Evolutionary conservation across 1,140 invertebrate species (phyloP).

Genomic region (Cydia fagiglandana): DNA sequence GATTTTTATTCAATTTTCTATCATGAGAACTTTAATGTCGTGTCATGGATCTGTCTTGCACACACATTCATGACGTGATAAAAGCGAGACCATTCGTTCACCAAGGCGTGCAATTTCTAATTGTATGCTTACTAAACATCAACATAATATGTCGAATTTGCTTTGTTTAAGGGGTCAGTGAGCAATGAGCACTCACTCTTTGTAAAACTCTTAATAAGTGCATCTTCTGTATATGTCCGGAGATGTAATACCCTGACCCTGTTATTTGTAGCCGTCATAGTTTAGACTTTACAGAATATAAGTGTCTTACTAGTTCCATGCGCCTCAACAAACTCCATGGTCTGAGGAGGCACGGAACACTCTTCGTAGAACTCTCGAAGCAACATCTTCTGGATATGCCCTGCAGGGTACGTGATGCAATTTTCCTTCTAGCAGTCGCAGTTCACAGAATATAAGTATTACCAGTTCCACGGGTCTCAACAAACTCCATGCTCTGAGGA

Average conservation of each 20-base stretch:
- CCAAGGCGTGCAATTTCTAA: too few species aligned
- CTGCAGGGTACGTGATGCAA: constrained; percentile 96
- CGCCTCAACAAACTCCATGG: constrained; percentile 91
- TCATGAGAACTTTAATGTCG: too few species aligned
- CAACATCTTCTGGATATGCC: constrained; percentile 86
- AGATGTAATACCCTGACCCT: constrained; percentile 92
- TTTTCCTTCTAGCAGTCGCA: constrained; percentile 94
- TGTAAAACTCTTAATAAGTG: constrained; percentile 94
- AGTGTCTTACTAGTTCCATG: constrained; percentile 89
- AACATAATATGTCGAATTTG: too few species aligned
- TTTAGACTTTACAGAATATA: too few species aligned
- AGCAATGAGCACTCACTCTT: constrained; percentile 82
- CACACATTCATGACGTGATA: too few species aligned
- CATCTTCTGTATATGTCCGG: constrained; percentile 86
- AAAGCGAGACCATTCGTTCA: too few species aligned
- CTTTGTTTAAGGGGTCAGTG: too few species aligned
- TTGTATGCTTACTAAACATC: too few species aligned
- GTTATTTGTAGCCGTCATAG: too few species aligned
- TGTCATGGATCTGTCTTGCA: too few species aligned
- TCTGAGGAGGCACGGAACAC: constrained; percentile 85
- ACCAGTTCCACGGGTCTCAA: constrained; percentile 96
- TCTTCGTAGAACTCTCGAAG: constrained; percentile 92
- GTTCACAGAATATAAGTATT: constrained; percentile 74
- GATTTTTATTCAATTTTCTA: too few species aligned
- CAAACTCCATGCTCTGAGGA: constrained; percentile 85